These are phyloP conservation scores for Epirrhoe alternata DNA, from an alignment of 2,888 invertebrate species.

Conservation along the genomic window DNA sequence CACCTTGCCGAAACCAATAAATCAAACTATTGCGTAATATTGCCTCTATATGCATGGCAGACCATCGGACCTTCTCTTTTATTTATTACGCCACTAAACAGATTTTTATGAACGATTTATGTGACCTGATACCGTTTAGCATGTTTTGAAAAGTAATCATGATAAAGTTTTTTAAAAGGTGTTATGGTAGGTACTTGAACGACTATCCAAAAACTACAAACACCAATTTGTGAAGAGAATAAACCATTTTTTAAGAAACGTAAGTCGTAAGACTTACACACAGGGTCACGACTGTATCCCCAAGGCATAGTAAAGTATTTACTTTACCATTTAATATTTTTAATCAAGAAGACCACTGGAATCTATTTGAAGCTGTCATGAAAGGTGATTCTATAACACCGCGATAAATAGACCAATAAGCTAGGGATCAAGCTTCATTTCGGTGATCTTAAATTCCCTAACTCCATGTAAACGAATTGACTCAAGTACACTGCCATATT, in stretches of 20 bases:
- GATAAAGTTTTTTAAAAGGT: slow-evolving; percentile 40
- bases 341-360: too few relatives aligned
- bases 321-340: too few relatives aligned
- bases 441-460: too few relatives aligned
- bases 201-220: slow-evolving; percentile 24
- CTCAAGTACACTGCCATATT: slow-evolving; percentile 7
- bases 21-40: slow-evolving; percentile 83
- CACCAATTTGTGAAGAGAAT: not conserved
- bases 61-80: slow-evolving; percentile 69
- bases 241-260: too few relatives aligned
- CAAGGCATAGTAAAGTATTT: too few relatives aligned
- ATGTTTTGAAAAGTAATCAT: slow-evolving; percentile 52
- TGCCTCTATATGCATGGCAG: slow-evolving; percentile 78
- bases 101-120: slow-evolving; percentile 75
- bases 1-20: slow-evolving; percentile 82
- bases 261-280: too few relatives aligned
- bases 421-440: too few relatives aligned
- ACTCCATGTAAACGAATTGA: not conserved
- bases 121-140: slow-evolving; percentile 50
- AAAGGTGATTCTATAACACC: too few relatives aligned
- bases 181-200: slow-evolving; percentile 47
- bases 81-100: slow-evolving; percentile 77
- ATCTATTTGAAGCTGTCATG: too few relatives aligned
- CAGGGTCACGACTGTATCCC: too few relatives aligned
- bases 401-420: too few relatives aligned